phyloP scores from a whole-genome alignment of 2,113 vertebrate species.

The Ammodytes dubius region DNA sequence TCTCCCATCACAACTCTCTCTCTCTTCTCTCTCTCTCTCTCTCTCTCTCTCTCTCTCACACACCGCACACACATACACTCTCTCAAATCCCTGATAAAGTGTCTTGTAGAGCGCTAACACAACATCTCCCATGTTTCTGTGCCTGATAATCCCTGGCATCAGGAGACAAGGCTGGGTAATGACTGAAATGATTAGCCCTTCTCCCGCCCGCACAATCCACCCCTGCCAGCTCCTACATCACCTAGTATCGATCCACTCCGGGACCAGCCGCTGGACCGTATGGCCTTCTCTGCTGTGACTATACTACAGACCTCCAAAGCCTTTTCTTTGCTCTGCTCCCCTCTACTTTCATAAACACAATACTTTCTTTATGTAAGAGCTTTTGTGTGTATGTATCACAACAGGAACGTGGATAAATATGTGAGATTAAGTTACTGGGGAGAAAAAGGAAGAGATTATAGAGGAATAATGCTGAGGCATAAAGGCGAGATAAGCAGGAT shows the following conservation, averaged over 20 bases:
- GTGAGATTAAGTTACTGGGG: conserved; percentile 15
- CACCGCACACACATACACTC: too few species aligned
- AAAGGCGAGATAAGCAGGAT: conserved; percentile 47
- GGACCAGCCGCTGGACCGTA: conserved; percentile 27
- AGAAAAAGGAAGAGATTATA: conserved; percentile 25
- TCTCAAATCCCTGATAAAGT: conserved; percentile 70
- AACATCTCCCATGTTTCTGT: conserved; percentile 71
- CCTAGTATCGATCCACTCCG: conserved; percentile 63
- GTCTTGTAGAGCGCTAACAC: conserved; percentile 68
- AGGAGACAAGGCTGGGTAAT: conserved; percentile 71
- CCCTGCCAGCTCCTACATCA: conserved; percentile 61
- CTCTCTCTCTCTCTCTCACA: too few species aligned
- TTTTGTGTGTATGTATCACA: background rate
- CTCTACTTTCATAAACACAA: background rate
- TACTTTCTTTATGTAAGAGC: background rate
- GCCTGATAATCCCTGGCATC: conserved; percentile 77
- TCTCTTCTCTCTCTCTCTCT: too few species aligned
- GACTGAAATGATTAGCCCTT: conserved; percentile 80
- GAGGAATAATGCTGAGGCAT: conserved; percentile 7
- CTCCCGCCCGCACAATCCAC: conserved; percentile 37
- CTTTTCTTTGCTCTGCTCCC: background rate
- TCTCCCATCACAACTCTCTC: too few species aligned
- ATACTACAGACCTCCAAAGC: conserved; percentile 29
- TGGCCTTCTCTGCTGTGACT: conserved; percentile 14
- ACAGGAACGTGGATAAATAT: background rate